Evolutionary conservation across 2,888 invertebrate species (phyloP).

Genomic region (Drosophila flavopinicola): DNA sequence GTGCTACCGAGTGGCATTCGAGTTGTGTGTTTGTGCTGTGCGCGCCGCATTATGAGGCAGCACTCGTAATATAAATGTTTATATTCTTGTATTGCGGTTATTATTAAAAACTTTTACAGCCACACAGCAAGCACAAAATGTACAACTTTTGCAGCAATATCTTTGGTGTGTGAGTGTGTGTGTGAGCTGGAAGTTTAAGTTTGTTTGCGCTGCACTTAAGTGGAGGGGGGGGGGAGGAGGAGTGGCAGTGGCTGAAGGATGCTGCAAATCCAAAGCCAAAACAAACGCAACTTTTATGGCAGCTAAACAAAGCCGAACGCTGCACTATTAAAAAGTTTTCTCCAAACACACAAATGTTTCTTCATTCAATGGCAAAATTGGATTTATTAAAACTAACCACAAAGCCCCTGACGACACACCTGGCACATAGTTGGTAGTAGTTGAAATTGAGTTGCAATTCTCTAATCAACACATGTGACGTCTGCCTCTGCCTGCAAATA

Average conservation of each 20-base stretch:
- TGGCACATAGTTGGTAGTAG: neutral
- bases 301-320: slow-evolving; percentile 63
- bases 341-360: slow-evolving; percentile 31
- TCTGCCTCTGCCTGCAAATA: neutral
- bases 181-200: slow-evolving; percentile 51
- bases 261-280: slow-evolving; percentile 31
- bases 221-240: slow-evolving; percentile 22
- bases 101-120: slow-evolving; percentile 79
- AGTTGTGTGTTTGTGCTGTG: slow-evolving; percentile 26
- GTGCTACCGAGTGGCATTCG: slow-evolving; percentile 20
- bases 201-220: slow-evolving; percentile 74
- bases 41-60: slow-evolving; percentile 70
- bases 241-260: slow-evolving; percentile 5
- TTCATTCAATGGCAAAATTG: slow-evolving; percentile 65
- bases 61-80: slow-evolving; percentile 78
- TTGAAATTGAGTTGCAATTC: slow-evolving; percentile 12
- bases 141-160: slow-evolving; percentile 71
- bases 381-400: slow-evolving; percentile 61
- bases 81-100: slow-evolving; percentile 81
- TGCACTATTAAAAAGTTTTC: slow-evolving; percentile 75
- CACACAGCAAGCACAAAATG: slow-evolving; percentile 54
- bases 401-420: neutral
- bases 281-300: slow-evolving; percentile 51
- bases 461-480: slow-evolving; percentile 6
- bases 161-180: slow-evolving; percentile 36